A percentile compares a stretch with the other conserved stretches of the same genome.
These are phyloP conservation scores for Lottia gigantea DNA, from an alignment of 2,888 invertebrate genomes.

Conservation along the genomic window DNA sequence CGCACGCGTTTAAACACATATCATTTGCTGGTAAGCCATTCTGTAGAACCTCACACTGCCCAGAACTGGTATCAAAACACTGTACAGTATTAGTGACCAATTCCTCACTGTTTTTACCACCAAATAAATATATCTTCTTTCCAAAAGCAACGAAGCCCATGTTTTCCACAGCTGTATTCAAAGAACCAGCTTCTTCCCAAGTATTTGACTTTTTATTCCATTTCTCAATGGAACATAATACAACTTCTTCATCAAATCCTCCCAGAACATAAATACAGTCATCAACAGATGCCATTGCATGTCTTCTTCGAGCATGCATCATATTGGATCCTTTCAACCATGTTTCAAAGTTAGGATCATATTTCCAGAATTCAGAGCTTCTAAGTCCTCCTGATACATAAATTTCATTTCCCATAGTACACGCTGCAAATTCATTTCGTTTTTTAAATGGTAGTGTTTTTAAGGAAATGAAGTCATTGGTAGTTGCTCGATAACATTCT, in stretches of 20 bases:
- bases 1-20: constrained; percentile 59
- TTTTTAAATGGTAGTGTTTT: constrained; percentile 58
- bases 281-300: constrained; percentile 60
- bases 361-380: constrained; percentile 62
- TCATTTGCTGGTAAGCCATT: constrained; percentile 55
- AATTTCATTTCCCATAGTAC: constrained; percentile 56
- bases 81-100: constrained; percentile 60
- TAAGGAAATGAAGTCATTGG: constrained; percentile 48
- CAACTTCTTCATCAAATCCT: constrained; percentile 60
- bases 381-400: constrained; percentile 59
- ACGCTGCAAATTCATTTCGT: constrained; percentile 59
- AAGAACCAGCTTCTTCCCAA: constrained; percentile 50
- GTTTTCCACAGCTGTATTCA: constrained; percentile 59
- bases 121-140: constrained; percentile 56
- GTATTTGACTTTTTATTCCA: constrained; percentile 53
- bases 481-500: constrained; percentile 52
- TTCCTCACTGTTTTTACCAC: constrained; percentile 61
- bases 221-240: constrained; percentile 54
- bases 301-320: constrained; percentile 53
- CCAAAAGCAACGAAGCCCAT: constrained; percentile 59
- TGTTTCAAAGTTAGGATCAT: constrained; percentile 55
- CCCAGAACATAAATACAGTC: constrained; percentile 57
- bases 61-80: constrained; percentile 52
- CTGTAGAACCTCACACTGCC: constrained; percentile 42
- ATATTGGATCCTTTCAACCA: constrained; percentile 57